A percentile compares a stretch with the other conserved stretches of the same genome.
Evolutionary conservation across 1,140 invertebrate genomes (phyloP).

Genomic region (Calosoma granatense): DNA sequence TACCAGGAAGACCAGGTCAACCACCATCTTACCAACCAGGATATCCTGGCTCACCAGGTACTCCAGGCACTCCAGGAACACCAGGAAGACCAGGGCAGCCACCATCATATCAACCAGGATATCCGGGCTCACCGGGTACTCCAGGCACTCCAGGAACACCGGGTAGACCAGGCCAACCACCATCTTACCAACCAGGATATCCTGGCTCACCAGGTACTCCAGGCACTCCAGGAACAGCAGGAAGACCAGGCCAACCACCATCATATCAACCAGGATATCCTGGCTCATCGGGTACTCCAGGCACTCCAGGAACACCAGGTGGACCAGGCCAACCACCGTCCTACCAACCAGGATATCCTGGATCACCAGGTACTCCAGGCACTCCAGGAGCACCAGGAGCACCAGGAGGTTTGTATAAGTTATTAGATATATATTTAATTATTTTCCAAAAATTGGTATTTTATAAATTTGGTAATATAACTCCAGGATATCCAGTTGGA

Average conservation of each 20-base stretch:
- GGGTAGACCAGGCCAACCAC: neutral
- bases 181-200: neutral
- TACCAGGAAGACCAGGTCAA: conserved; percentile 18
- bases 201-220: conserved; percentile 17
- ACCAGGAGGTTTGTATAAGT: too few relatives aligned
- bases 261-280: neutral
- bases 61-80: conserved; percentile 19
- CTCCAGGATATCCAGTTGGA: conserved; percentile 28
- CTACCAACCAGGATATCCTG: conserved; percentile 24
- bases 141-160: neutral
- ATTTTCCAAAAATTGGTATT: too few relatives aligned
- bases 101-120: conserved; percentile 30
- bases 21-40: conserved; percentile 13
- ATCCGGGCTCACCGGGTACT: neutral
- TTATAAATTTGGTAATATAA: too few relatives aligned
- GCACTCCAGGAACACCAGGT: conserved; percentile 1
- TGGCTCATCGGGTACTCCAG: conserved; percentile 19
- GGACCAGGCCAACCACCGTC: conserved; percentile 29
- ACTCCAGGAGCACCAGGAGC: conserved; percentile 15
- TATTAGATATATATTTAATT: too few relatives aligned
- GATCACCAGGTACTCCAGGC: conserved; percentile 20
- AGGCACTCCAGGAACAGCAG: neutral
- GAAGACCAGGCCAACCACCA: conserved; percentile 1
- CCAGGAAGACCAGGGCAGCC: conserved; percentile 25
- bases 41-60: neutral